A percentile compares a stretch with the other conserved stretches of the same genome.
Evolutionary conservation across 2,113 vertebrate species (phyloP).

Genomic region (Hirundichthys speculiger): DNA sequence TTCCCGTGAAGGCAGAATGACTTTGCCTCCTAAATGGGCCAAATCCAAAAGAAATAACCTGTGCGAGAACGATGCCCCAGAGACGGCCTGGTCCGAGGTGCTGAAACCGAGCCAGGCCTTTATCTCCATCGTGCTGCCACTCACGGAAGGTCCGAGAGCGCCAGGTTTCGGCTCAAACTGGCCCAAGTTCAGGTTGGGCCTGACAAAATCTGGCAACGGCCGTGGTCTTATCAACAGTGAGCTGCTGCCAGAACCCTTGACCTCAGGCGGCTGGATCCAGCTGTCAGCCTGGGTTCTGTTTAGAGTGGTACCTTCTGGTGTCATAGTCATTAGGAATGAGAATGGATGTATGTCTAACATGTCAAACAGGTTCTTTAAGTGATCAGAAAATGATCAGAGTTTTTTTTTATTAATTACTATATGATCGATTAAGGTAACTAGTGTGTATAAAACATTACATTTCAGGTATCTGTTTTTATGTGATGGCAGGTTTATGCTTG

Average conservation of each 20-base stretch:
- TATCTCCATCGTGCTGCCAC: neutral
- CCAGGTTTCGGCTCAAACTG: neutral
- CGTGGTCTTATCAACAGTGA: neutral
- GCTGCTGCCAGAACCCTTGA: too few relatives aligned
- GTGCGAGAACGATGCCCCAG: neutral
- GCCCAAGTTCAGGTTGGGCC: neutral
- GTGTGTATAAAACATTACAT: too few relatives aligned
- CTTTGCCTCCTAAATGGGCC: neutral
- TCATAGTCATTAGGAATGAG: too few relatives aligned
- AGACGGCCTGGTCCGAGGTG: neutral
- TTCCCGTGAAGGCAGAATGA: neutral
- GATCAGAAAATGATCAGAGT: too few relatives aligned
- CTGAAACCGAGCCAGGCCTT: neutral
- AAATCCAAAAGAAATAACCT: neutral
- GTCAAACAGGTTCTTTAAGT: too few relatives aligned
- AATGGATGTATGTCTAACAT: too few relatives aligned
- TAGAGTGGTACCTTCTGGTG: too few relatives aligned
- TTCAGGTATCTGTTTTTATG: too few relatives aligned
- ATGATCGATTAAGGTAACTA: too few relatives aligned
- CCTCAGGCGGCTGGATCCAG: neutral
- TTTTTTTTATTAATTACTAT: too few relatives aligned
- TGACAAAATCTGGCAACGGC: neutral
- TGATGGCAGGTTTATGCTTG: too few relatives aligned
- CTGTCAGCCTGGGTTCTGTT: too few relatives aligned
- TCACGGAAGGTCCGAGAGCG: neutral